Base-by-base conservation (phyloP, 2,113 vertebrate species). In the Coryphaenoides rupestris region DNA sequence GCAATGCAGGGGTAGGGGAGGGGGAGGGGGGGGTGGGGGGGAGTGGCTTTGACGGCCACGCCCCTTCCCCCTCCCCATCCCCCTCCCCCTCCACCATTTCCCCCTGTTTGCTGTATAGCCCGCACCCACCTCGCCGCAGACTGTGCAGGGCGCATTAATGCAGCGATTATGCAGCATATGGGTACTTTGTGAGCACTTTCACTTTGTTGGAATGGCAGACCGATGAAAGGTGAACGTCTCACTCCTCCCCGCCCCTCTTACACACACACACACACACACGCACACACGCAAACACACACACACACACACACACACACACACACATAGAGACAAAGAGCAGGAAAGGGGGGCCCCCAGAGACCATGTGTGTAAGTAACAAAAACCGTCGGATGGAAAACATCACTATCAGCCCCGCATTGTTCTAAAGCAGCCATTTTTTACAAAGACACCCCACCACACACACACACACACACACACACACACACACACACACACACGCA, bases 341-440 rank as follows among this genome's bases (percentile, higher is more conserved):
- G 6, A 21, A 14, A 19, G 57, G 65, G 57, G 65, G 60, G 60
- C 66, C 26, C 50, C 56, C 45, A 75, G 55, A 73, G 65, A 73
- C 58, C 63, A 47, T 50, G 52, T 4, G 2, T 40, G 33, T 40
- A 10, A 7, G 33, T 40, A 40, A 61, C 19, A 21, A 66, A 63
- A 67, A 72, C 60, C 52, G 68, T 77, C 72, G 62, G 63, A 69
- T 7, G 68, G 72, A 76, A 40, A 61, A 76, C 70, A 72, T 73
- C 49, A 19, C 79, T 74, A 84, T 86, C 81, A 76, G 58, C 69
- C 70, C 59, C 67, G 61, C 76, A 76, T 74, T 84, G 33, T 40
- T 85, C 68, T 52, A 86, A 81, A 84, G 76, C 72, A 72, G 66
- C 72, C 73, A 80, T 84, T 84, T 84, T 84, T 72, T 78, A 83